Evolutionary conservation across 1,140 invertebrate genomes (phyloP), one percentile per base, ranked within the genome.

Genomic region (Drosophila ironensis): DNA sequence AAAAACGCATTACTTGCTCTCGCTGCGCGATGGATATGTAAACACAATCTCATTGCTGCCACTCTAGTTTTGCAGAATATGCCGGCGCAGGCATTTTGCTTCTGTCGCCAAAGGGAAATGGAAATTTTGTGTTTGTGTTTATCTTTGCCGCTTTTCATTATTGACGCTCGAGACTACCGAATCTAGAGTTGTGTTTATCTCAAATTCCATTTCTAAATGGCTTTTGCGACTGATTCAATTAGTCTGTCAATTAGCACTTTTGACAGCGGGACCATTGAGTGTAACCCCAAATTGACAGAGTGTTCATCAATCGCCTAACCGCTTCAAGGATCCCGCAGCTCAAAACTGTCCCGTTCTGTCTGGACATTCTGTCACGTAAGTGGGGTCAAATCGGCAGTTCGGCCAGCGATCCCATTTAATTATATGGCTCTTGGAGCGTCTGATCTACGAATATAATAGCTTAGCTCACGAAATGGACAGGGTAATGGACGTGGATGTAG

Each of bases 121-220:
- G 47, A 73, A 63, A 73, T 48, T 78, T 77, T 61, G 30, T 63
- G 59, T 63, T 64, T 38, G 57, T 63, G 57, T 64, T 63, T 63
- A 25, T 38, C 41, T 61, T 63, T 38, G 59, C 54, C 41, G n/a
- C n/a, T 61, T 63, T 64, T 40, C 42, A 38, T 24, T 63, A 64
- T 64, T 64, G 41, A 12, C 50, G 22, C 51, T 59, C 19, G 9
- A 59, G 11, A 37, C 20, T 56, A 20, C n/a, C 12, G 20, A 25
- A 73, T 45, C 56, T 68, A 63, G 72, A 78, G 80, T 78, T 78
- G 74, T 70, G 74, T 73, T 80, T 73, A 73, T 68, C 74, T 51
- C 47, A 57, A 78, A 80, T 72, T 72, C 33, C 42, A 78, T 78
- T 78, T 59, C n/a, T 25, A 57, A 78, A 63, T 78, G 69, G 63